Percentiles rank a stretch among this genome's conserved stretches.
phyloP scores from a whole-genome alignment of 2,113 vertebrate genomes.

The Stigmatopora nigra region DNA sequence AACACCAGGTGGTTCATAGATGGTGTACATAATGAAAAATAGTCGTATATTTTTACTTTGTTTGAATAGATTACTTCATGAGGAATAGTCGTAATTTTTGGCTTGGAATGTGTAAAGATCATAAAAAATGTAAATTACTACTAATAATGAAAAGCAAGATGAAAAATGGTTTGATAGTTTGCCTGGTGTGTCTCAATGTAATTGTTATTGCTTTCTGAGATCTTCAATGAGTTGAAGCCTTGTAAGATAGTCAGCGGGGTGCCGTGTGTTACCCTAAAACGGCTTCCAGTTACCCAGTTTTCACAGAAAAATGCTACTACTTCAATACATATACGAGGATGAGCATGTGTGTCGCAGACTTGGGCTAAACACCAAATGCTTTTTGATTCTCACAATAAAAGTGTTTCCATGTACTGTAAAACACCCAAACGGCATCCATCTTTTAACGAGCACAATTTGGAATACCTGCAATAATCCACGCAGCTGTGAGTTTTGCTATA shows the following conservation, averaged over 20 bases:
- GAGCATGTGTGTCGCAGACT: neutral
- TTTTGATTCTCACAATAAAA: neutral
- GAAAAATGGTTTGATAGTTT: too few species aligned
- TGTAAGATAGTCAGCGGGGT: neutral
- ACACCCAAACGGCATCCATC: neutral
- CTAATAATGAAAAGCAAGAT: too few species aligned
- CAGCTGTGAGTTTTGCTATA: neutral
- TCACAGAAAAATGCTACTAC: neutral
- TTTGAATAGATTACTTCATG: too few species aligned
- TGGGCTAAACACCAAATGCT: neutral
- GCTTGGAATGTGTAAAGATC: too few species aligned
- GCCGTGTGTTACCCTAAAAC: neutral
- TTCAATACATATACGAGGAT: neutral
- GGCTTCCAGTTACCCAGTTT: neutral
- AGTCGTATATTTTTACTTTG: too few species aligned
- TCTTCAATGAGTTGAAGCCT: neutral
- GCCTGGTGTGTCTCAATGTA: neutral
- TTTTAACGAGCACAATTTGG: conserved; percentile 4
- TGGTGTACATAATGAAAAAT: too few species aligned
- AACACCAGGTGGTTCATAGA: too few species aligned
- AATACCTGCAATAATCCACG: conserved; percentile 1
- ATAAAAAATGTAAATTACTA: too few species aligned
- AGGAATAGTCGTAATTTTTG: too few species aligned
- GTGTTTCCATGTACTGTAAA: conserved; percentile 1
- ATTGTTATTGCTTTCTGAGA: neutral